These are phyloP conservation scores for Drymonia ruficornis DNA, from an alignment of 2,888 invertebrate genomes.

Conservation along the genomic window DNA sequence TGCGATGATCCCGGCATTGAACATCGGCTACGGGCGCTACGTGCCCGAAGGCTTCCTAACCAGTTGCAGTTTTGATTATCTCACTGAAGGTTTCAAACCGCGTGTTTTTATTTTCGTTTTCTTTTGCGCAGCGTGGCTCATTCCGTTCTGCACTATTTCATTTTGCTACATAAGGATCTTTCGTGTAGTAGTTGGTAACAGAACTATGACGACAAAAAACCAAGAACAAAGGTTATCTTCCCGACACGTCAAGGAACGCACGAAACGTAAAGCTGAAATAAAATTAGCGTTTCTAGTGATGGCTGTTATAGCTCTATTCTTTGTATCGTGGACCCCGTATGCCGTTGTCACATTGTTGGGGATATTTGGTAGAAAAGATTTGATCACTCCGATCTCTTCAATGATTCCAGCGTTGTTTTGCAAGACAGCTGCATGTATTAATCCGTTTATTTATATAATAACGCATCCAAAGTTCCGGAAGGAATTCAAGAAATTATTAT, in stretches of 20 bases:
- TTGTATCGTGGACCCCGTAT: slow-evolving; percentile 93
- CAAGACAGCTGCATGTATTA: slow-evolving; percentile 92
- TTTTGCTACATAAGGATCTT: slow-evolving; percentile 90
- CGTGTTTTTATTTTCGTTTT: slow-evolving; percentile 90
- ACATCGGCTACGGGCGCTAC: slow-evolving; percentile 90
- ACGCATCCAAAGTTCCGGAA: slow-evolving; percentile 91
- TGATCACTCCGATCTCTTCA: slow-evolving; percentile 88
- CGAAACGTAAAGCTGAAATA: slow-evolving; percentile 89
- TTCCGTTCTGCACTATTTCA: slow-evolving; percentile 89
- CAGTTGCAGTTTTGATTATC: slow-evolving; percentile 94
- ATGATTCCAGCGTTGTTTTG: slow-evolving; percentile 93
- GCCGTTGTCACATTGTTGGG: slow-evolving; percentile 90
- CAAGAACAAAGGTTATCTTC: slow-evolving; percentile 80
- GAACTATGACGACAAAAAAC: slow-evolving; percentile 72
- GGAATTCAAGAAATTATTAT: slow-evolving; percentile 82
- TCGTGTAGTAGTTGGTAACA: slow-evolving; percentile 84
- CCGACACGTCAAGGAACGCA: slow-evolving; percentile 85
- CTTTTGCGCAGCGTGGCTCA: slow-evolving; percentile 90
- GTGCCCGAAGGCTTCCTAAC: slow-evolving; percentile 94
- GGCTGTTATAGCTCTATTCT: slow-evolving; percentile 89
- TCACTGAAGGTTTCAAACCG: slow-evolving; percentile 86
- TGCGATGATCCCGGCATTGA: slow-evolving; percentile 88
- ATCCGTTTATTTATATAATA: slow-evolving; percentile 92
- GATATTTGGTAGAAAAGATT: slow-evolving; percentile 86
- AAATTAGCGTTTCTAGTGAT: slow-evolving; percentile 89